Conservation (phyloP, 2,888 invertebrate species). For the Augochlorella aurata region DNA sequence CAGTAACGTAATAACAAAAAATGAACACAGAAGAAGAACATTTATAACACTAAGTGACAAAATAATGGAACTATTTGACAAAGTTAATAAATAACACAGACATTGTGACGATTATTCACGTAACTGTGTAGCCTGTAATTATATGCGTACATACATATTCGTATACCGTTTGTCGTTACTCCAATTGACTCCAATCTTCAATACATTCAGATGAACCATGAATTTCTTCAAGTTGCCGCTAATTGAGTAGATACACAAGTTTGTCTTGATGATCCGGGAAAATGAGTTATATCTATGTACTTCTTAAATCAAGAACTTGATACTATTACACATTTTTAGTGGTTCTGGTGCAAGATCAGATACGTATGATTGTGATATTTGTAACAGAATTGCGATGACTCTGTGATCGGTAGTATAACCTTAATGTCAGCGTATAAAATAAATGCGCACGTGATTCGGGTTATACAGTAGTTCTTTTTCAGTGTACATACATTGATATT, state of each 20-base stretch:
- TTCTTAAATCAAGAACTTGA: neutral
- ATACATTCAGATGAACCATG: constrained; percentile 1
- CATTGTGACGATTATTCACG: neutral
- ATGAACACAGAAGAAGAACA: neutral
- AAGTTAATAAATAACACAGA: neutral
- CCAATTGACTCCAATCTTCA: neutral
- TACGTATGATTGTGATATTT: neutral
- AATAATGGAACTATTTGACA: neutral
- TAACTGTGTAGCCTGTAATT: neutral
- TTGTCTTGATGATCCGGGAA: neutral
- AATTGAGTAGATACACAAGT: constrained; percentile 19
- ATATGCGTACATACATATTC: neutral
- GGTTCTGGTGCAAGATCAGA: constrained; percentile 2
- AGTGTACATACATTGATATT: neutral
- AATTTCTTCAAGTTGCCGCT: constrained; percentile 14
- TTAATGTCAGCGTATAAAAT: constrained; percentile 15
- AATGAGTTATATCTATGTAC: neutral
- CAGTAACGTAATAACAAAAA: neutral
- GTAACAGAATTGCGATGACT: neutral
- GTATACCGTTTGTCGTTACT: neutral
- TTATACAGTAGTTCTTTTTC: neutral
- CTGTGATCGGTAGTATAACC: constrained; percentile 42
- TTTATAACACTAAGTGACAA: neutral
- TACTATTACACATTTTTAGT: constrained; percentile 1
- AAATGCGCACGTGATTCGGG: constrained; percentile 34